Evolutionary conservation across 2,888 invertebrate species (phyloP), one percentile per base, ranked within the genome.

Genomic region (Drosophila greeni): DNA sequence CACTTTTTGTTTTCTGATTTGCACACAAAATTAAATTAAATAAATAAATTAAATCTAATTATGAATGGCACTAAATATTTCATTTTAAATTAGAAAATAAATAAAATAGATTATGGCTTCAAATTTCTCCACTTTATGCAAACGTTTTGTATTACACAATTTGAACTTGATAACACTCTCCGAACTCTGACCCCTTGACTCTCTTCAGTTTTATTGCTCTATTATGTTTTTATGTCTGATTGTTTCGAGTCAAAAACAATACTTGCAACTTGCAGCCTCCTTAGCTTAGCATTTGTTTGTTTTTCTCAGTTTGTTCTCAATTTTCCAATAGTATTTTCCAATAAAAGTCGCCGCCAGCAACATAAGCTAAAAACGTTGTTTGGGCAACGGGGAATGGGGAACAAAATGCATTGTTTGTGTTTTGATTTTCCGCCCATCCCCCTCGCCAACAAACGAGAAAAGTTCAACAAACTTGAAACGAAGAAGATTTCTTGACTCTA

Each of bases 381-480:
- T 29, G 9, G 36, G 9, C 9, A 24, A 9, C n/a, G 2, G 64
- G 55, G 26, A 36, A 16, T 34, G 20, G 23, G 42, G 49, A 34
- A 49, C 51, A 72, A 52, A 52, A 61, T 53, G 65, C 52, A 72
- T 76, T 80, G 79, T 83, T 77, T 83, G 75, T 77, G 70, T 67
- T 66, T 64, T 69, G 51, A 54, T 69, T 20, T 65, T 64, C 75
- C 66, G 58, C 62, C 72, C 42, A 16, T 26, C 24, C 20, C 14
- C 11, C 24, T n/a, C 1, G 9, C 11, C 42, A 2, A 11, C 29
- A 29, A 5, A 16, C 20, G 1, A 12, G 12, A 16, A 47, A 71
- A 58, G 81, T 81, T 81, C 81, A 81, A 85, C 48, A 78, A 81
- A 81, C 81, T 77, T 66, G 74, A 81, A 83, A 77, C 76, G 82